These are phyloP conservation scores for Orchesellides sinensis DNA, from an alignment of 2,888 invertebrate genomes.

Conservation along the genomic window DNA sequence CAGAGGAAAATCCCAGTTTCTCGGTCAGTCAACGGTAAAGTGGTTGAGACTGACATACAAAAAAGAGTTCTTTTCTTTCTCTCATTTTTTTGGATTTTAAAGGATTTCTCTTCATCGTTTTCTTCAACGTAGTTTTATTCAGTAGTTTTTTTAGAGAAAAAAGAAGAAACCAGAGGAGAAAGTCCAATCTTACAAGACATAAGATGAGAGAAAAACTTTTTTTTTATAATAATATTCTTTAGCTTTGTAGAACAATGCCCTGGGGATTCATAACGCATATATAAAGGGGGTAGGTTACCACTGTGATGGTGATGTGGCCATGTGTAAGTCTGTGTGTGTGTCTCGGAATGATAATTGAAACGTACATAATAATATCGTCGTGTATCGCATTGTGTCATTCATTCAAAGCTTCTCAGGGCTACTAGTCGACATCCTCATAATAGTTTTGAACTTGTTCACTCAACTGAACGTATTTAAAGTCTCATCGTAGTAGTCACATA, in stretches of 20 bases:
- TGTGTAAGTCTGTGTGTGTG: not conserved
- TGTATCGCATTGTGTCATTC: constrained; percentile 3
- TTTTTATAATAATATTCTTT: not conserved
- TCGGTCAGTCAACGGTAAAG: not conserved
- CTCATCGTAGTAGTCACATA: too few species aligned
- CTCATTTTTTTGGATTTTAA: not conserved
- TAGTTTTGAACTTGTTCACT: too few species aligned
- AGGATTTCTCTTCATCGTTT: not conserved
- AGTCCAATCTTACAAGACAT: not conserved
- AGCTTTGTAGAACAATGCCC: constrained; percentile 39
- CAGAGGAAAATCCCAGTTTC: constrained; percentile 6
- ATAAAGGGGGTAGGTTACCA: too few species aligned
- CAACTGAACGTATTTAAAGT: too few species aligned
- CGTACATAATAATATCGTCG: constrained; percentile 19
- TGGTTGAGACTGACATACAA: not conserved
- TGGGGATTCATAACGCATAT: constrained; percentile 35
- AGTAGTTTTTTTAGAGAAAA: not conserved
- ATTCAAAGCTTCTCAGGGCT: not conserved
- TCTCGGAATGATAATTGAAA: constrained; percentile 5
- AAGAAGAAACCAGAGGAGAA: not conserved
- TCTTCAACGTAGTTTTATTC: not conserved
- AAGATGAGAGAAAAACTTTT: constrained; percentile 1
- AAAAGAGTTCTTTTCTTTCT: not conserved
- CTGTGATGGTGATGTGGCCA: too few species aligned
- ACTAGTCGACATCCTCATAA: not conserved